These are phyloP conservation scores for Dreissena rostriformis DNA, from an alignment of 1,140 invertebrate genomes.

Conservation along the genomic window DNA sequence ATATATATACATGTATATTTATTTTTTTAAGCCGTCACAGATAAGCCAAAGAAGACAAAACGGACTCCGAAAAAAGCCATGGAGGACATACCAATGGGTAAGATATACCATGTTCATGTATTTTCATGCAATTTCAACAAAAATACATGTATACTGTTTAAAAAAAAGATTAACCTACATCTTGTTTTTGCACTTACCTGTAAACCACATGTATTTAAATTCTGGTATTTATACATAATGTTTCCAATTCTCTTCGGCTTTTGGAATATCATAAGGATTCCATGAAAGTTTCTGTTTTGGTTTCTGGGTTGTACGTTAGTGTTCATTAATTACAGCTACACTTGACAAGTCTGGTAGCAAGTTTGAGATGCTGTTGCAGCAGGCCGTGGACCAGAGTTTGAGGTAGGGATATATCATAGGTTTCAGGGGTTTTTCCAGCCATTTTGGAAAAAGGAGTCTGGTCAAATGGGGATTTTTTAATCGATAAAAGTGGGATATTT, in stretches of 20 bases:
- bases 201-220: not conserved
- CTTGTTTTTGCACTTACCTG: not conserved
- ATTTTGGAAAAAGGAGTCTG: no score
- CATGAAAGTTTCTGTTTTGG: no score
- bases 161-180: not conserved
- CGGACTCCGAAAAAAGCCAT: slow-evolving; percentile 55
- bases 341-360: slow-evolving; percentile 63
- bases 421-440: no score
- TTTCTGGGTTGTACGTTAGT: no score
- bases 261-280: no score
- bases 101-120: slow-evolving; percentile 12
- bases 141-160: not conserved
- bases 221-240: no score
- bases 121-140: not conserved
- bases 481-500: no score
- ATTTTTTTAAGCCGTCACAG: slow-evolving; percentile 21
- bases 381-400: slow-evolving; percentile 73
- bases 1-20: slow-evolving; percentile 19
- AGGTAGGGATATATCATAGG: slow-evolving; percentile 62
- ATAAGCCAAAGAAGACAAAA: slow-evolving; percentile 61
- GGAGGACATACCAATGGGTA: slow-evolving; percentile 58
- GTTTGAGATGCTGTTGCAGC: slow-evolving; percentile 71
- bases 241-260: no score
- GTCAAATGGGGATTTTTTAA: no score
- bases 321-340: slow-evolving; percentile 52